Base-by-base conservation (phyloP, 2,797 vertebrate genomes). In the Sebastes steindachneri region DNA sequence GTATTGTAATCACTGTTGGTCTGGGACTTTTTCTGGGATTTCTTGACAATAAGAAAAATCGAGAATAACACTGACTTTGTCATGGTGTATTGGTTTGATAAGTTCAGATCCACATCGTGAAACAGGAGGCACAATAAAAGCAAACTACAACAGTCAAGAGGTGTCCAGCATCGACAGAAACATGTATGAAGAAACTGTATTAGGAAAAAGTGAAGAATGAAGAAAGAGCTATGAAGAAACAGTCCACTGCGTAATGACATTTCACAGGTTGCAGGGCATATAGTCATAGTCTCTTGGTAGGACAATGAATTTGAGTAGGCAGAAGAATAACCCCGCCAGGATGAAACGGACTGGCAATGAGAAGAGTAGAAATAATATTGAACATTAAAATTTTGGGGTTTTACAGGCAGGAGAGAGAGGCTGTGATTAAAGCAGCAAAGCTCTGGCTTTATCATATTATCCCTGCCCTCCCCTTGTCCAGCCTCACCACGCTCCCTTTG, bases 401-500 rank as follows among this genome's bases (percentile, higher is more conserved):
- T 74, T 85, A 68, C 54, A 63, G 73, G 48, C 88, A 70, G 85
- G 35, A 35, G 59, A 77, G 82, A 73, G 86, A 73, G 80, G 71
- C 85, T 64, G 86, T 87, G 92, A 95, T 94, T 91, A 93, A 94
- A 91, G 90, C 82, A 45, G 83, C 53, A 73, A 85, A 79, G 86
- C 90, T 70, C 78, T 72, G 86, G 92, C 88, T 94, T 94, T 89
- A 93, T 93, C 93, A 90, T 94, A 94, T 94, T 95, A 94, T 93
- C 92, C 88, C 80, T 90, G 88, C 86, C 83, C 86, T 90, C 86
- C 86, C 86, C 89, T 88, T 89, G 83, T 93, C 90, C 92, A 86
- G 91, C 89, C 91, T 88, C 93, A 91, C 88, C 91, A 89, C 92
- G 69, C 89, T 90, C 79, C 87, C 89, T 96, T 96, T 95, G 94